Conservation (phyloP, 2,888 invertebrate species). For the Melanostoma scalare region DNA sequence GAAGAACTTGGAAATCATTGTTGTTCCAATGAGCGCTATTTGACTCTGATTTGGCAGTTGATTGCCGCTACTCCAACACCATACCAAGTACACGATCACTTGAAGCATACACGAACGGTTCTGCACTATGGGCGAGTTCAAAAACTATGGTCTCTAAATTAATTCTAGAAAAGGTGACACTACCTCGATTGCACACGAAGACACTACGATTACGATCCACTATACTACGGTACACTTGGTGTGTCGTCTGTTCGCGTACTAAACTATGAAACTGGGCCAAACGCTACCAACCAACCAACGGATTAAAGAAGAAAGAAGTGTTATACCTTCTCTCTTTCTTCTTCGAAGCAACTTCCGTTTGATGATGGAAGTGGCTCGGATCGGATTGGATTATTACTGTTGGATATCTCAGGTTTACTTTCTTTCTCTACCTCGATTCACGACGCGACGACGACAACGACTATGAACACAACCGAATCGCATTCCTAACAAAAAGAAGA, state of each 20-base stretch:
- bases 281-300: slow-evolving; percentile 13
- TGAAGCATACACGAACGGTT: slow-evolving; percentile 40
- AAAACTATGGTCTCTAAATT: slow-evolving; percentile 52
- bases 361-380: not conserved
- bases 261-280: slow-evolving; percentile 62
- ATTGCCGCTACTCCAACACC: slow-evolving; percentile 66
- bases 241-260: slow-evolving; percentile 45
- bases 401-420: slow-evolving; percentile 46
- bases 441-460: not conserved
- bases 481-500: slow-evolving; percentile 18
- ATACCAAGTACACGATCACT: slow-evolving; percentile 46
- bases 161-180: slow-evolving; percentile 41
- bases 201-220: slow-evolving; percentile 12
- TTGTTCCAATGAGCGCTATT: slow-evolving; percentile 54
- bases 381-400: not conserved
- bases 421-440: slow-evolving; percentile 49
- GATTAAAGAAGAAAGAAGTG: slow-evolving; percentile 11
- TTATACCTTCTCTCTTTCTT: slow-evolving; percentile 41
- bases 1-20: slow-evolving; percentile 63
- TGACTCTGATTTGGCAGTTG: slow-evolving; percentile 61
- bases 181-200: slow-evolving; percentile 31
- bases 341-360: slow-evolving; percentile 45
- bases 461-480: slow-evolving; percentile 28
- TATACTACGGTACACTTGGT: slow-evolving; percentile 52
- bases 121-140: slow-evolving; percentile 29